Evolutionary conservation across 2,888 invertebrate genomes (phyloP), one percentile per base, ranked within the genome.

Genomic region (Lumbricus terrestris): DNA sequence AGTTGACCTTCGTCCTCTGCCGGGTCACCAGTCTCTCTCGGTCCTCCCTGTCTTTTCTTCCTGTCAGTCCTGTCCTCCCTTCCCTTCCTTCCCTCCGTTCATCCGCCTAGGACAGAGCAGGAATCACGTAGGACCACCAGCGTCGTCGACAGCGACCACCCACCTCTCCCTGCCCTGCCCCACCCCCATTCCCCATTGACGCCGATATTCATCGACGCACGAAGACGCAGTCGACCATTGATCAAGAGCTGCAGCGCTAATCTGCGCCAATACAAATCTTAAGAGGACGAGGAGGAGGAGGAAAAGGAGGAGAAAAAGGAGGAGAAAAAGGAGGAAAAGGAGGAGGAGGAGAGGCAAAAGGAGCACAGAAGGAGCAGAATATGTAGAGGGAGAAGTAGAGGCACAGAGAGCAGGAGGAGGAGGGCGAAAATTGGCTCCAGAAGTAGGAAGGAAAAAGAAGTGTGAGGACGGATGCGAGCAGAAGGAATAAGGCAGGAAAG

Each of bases 191-290:
- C n/a, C n/a, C 69, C n/a, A 8, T 16, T 0, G 13, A 6, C 13
- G 42, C n/a, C 69, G n/a, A 69, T 69, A 69, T n/a, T n/a, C 69
- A 69, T 69, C 69, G 69, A 69, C 69, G 69, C 69, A 69, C 69
- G 69, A 69, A 69, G 69, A 69, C 69, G 69, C 69, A 69, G 69
- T 69, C 69, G n/a, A 69, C 69, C 69, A 69, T 69, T 69, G 69
- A 69, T 69, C 69, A 69, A 69, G 69, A 69, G 69, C n/a, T n/a
- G n/a, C 69, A 69, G 29, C 69, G 29, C 69, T 69, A 11, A 69
- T 69, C 69, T 69, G n/a, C 8, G n/a, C 69, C 69, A 29, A 29
- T 69, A 69, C 8, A n/a, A 69, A n/a, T 69, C 47, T 47, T 29
- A 69, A 69, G 69, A 69, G 69, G 29, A 69, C 8, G 8, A 29